Evolutionary conservation across 2,113 vertebrate genomes (phyloP), one percentile per base, ranked within the genome.

Genomic region (Microcebus jonahi): DNA sequence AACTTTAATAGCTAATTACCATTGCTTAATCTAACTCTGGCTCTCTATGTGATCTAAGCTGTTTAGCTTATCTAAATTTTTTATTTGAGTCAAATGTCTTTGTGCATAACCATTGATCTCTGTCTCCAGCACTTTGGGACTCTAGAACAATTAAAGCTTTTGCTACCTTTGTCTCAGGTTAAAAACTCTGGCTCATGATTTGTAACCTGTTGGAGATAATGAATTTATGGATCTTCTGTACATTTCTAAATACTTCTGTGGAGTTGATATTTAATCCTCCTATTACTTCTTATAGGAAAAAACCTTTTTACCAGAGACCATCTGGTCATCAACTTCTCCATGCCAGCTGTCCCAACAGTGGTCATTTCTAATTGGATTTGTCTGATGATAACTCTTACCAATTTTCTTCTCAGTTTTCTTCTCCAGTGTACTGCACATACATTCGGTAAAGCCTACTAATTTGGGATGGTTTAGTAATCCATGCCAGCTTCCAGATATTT

Each of bases 201-300:
- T 83, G 6, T 76, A 73, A 82, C 48, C 53, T 84, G 11, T 81
- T 55, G 36, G 53, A 94, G 55, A 73, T 53, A 84, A 82, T 23
- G 2, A 81, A 50, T 75, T 70, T n/a, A 82, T 75, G 82, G 59
- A 85, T 75, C 20, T 90, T 97, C 84, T 75, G 61, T 88, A 80
- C 5, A 5, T 53, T 95, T 25, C 45, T 86, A 82, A 42, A 84
- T 65, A 53, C 11, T 63, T 67, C 63, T 14, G 12, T 23, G 45
- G 25, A 27, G 2, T 57, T 90, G 45, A 36, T 76, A 50, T 70
- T 90, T 63, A 63, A 12, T 70, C 5, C 34, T 20, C n/a, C 42
- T 73, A 77, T 48, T 9, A 61, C 3, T 91, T 86, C 53, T 71
- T 55, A 48, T 0, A 45, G 85, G 87, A 71, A 81, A 53, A 80